Conservation (phyloP, 2,797 vertebrate species). For the Taeniopygia guttata region DNA sequence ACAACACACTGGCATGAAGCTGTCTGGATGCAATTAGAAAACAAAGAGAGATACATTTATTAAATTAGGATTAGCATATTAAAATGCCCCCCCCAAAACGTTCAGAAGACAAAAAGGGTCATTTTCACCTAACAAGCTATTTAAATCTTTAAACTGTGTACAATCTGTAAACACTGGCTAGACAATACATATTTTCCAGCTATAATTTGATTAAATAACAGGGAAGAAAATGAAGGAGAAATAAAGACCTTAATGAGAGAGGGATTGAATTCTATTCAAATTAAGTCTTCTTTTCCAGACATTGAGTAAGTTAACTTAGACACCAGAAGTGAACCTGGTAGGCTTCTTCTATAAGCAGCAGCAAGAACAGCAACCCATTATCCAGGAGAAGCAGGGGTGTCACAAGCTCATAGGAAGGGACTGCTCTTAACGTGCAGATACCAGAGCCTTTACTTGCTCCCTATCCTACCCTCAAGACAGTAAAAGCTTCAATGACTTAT, state of each 20-base stretch:
- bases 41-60: not conserved
- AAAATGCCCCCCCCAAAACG: rapidly evolving
- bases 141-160: not conserved
- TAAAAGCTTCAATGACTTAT: rapidly evolving
- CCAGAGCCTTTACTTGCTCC: not conserved
- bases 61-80: not conserved
- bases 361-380: not conserved
- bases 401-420: not conserved
- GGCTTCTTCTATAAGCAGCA: not conserved
- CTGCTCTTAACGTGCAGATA: not conserved
- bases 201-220: not conserved
- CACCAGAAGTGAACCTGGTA: not conserved
- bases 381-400: not conserved
- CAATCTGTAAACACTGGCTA: not conserved
- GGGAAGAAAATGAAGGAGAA: not conserved
- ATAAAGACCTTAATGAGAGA: not conserved
- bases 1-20: not conserved
- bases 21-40: not conserved
- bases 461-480: not conserved
- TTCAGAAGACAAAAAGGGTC: not conserved
- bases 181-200: not conserved
- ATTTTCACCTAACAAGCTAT: not conserved
- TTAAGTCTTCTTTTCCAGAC: not conserved
- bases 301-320: not conserved
- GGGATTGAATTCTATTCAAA: not conserved